A percentile compares a stretch with the other conserved stretches of the same genome.
Conservation (phyloP, 1,140 invertebrate genomes). For the Aporrectodea caliginosa region DNA sequence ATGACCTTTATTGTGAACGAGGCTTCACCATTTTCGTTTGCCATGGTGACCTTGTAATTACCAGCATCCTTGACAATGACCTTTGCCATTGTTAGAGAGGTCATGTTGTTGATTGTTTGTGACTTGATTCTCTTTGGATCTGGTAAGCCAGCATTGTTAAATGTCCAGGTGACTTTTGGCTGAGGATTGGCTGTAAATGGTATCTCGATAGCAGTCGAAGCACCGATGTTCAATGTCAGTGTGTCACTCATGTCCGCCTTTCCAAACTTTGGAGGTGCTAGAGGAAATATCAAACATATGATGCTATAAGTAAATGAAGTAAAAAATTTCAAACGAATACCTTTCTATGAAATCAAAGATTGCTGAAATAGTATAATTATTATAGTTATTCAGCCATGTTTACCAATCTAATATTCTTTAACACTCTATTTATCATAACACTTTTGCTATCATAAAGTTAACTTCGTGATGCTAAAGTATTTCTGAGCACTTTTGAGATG, state of each 20-base stretch:
- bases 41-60: slow-evolving; percentile 80
- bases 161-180: slow-evolving; percentile 71
- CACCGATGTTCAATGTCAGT: slow-evolving; percentile 28
- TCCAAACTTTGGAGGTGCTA: slow-evolving; percentile 31
- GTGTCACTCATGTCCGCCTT: slow-evolving; percentile 29
- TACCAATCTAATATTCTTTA: too few relatives aligned
- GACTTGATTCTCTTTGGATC: slow-evolving; percentile 11
- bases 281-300: too few relatives aligned
- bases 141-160: slow-evolving; percentile 52
- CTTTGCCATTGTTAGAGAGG: slow-evolving; percentile 59
- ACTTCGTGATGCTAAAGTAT: too few relatives aligned
- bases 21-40: slow-evolving; percentile 81
- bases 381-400: too few relatives aligned
- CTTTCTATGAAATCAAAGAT: too few relatives aligned
- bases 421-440: too few relatives aligned
- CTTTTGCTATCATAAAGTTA: too few relatives aligned
- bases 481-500: too few relatives aligned
- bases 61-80: slow-evolving; percentile 81
- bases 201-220: slow-evolving; percentile 59
- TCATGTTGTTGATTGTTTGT: slow-evolving; percentile 12
- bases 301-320: neutral
- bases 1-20: slow-evolving; percentile 83
- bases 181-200: slow-evolving; percentile 68
- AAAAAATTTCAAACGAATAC: too few relatives aligned
- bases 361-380: neutral